Evolutionary conservation across 2,797 vertebrate genomes (phyloP), one percentile per base, ranked within the genome.

Genomic region (Brachyalestes nurse): DNA sequence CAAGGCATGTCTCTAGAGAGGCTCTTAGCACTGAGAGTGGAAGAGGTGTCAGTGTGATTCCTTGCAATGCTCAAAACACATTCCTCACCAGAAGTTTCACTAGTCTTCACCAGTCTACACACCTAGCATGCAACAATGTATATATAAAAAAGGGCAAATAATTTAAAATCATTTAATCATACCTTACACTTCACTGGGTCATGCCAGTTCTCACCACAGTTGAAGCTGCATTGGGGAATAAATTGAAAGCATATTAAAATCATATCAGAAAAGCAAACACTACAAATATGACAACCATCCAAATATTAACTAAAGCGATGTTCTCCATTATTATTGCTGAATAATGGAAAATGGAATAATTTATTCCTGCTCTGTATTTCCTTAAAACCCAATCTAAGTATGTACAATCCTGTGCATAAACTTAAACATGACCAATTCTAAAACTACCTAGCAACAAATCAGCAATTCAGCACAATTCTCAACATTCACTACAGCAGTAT

Each of bases 101-200:
- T 61, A 19, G 16, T 81, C 8, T 13, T n/a, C 25, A 49, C 23
- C 21, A 38, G 51, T 55, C 42, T 6, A 14, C 34, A 53, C n/a
- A 38, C 49, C 47, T 40, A 51, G 21, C 47, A 69, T 23, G 55
- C 60, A 62, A 62, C 28, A 28, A 42, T 6, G 9, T 42, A 42
- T 42, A 42, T 42, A 42, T 42, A 42, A 42, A 42, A 42, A 42
- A 42, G 5, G 3, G 28, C 28, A 28, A 28, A 28, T 28, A 28
- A 28, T 28, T 28, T 28, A 28, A 28, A 28, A 28, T n/a, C 19
- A 25, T 12, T 77, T 23, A 75, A 38, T 19, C 91, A 77, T 91
- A 99, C 98, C 96, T 99, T 99, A 92, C 98, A 99, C 91, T 99
- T 99, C 86, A 99, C 98, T 89, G 98, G 98, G 92, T 99, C 98